Percentiles rank a stretch among this genome's conserved stretches.
These are phyloP conservation scores for Seriola aureovittata DNA, from an alignment of 2,113 vertebrate species.

Conservation along the genomic window DNA sequence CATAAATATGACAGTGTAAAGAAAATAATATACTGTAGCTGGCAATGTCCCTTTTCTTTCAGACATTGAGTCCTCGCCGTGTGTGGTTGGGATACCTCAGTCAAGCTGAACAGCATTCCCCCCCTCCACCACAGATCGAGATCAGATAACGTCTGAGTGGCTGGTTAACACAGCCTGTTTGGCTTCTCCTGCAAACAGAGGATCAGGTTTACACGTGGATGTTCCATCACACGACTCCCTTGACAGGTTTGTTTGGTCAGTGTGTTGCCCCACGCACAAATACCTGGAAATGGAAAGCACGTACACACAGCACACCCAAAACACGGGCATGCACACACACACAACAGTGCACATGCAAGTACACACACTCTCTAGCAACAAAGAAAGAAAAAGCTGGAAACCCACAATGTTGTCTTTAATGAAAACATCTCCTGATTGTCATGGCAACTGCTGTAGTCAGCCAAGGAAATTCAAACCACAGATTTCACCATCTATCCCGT, in stretches of 20 bases:
- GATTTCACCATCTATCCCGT: constrained; percentile 34
- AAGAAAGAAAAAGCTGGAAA: constrained; percentile 21
- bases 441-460: constrained; percentile 10
- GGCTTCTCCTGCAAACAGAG: constrained; percentile 70
- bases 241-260: constrained; percentile 71
- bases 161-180: constrained; percentile 65
- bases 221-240: constrained; percentile 44
- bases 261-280: constrained; percentile 28
- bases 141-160: constrained; percentile 74
- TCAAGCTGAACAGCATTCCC: constrained; percentile 34
- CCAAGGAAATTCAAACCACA: constrained; percentile 52
- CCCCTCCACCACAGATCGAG: constrained; percentile 30
- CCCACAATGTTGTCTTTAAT: constrained; percentile 44
- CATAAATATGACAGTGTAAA: constrained; percentile 42
- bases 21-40: constrained; percentile 37
- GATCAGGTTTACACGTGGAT: constrained; percentile 68
- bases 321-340: not conserved
- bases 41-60: constrained; percentile 20
- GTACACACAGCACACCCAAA: constrained; percentile 11
- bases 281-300: constrained; percentile 38
- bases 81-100: constrained; percentile 56
- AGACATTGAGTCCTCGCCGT: constrained; percentile 28
- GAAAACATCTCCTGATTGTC: constrained; percentile 55
- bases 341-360: not conserved
- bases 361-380: constrained; percentile 8